These are phyloP conservation scores for Sphecodes monilicornis DNA, from an alignment of 2,888 invertebrate genomes.

Conservation along the genomic window DNA sequence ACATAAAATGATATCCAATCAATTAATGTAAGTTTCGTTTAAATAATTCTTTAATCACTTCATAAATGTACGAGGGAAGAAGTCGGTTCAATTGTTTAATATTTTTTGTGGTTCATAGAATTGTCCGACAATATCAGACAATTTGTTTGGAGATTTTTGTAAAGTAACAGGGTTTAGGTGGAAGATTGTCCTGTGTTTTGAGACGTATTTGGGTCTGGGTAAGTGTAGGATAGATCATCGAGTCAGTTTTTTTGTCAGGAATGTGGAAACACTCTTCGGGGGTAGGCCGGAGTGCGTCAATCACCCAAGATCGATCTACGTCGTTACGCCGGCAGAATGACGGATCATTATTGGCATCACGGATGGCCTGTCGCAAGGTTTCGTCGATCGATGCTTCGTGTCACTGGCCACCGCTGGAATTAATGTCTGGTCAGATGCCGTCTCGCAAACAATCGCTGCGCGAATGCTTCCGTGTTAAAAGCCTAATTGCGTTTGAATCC, in stretches of 20 bases:
- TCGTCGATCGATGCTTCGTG: constrained; percentile 81
- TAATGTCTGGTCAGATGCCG: constrained; percentile 80
- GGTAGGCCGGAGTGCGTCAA: constrained; percentile 24
- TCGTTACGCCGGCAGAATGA: constrained; percentile 65
- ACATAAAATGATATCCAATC: too few species aligned
- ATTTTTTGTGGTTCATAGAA: too few species aligned
- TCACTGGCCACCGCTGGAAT: constrained; percentile 81
- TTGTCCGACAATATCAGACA: too few species aligned
- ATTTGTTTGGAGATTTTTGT: too few species aligned
- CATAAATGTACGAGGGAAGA: too few species aligned
- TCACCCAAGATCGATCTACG: constrained; percentile 55
- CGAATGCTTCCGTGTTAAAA: constrained; percentile 50
- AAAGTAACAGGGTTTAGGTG: too few species aligned
- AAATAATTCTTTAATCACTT: too few species aligned
- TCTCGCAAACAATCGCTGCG: constrained; percentile 78
- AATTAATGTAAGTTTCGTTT: too few species aligned
- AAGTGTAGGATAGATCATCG: background rate
- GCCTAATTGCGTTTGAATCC: background rate
- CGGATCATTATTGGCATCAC: constrained; percentile 64
- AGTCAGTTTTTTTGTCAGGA: background rate
- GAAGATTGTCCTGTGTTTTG: background rate
- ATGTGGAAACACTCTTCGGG: constrained; percentile 25
- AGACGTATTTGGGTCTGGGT: background rate
- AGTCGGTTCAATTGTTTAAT: too few species aligned
- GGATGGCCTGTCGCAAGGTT: constrained; percentile 67